Evolutionary conservation across 2,888 invertebrate genomes (phyloP).

Genomic region (Kuschelorhynchus macadamiae): DNA sequence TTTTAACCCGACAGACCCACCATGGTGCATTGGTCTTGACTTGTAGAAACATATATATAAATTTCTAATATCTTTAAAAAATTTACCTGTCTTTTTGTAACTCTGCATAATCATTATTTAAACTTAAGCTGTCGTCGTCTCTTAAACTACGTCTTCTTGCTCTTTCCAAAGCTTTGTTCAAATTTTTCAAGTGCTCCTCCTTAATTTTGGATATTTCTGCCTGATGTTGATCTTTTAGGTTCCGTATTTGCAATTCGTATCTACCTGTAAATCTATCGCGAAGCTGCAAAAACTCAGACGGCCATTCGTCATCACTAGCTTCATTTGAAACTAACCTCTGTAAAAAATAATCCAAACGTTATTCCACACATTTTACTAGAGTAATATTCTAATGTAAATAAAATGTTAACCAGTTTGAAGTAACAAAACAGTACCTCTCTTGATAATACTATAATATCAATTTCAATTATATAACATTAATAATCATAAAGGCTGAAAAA

Average conservation of each 20-base stretch:
- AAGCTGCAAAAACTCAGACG: slow-evolving; percentile 80
- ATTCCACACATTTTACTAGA: no score
- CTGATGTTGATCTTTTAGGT: slow-evolving; percentile 72
- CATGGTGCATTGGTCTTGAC: no score
- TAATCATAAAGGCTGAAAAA: no score
- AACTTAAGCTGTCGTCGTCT: slow-evolving; percentile 68
- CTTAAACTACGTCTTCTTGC: slow-evolving; percentile 61
- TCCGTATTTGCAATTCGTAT: slow-evolving; percentile 74
- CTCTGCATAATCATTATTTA: slow-evolving; percentile 73
- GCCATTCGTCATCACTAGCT: slow-evolving; percentile 82
- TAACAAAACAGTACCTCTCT: no score
- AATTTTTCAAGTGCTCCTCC: slow-evolving; percentile 61
- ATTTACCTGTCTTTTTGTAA: slow-evolving; percentile 76
- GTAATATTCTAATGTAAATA: no score
- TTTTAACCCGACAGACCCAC: no score
- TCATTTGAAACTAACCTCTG: slow-evolving; percentile 81
- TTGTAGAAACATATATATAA: no score
- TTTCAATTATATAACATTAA: no score
- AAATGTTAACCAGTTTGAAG: no score
- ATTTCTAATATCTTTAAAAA: no score
- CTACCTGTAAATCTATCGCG: slow-evolving; percentile 81
- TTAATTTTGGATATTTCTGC: slow-evolving; percentile 73
- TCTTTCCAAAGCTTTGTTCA: slow-evolving; percentile 63
- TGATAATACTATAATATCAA: no score
- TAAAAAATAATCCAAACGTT: no score